Evolutionary conservation across 2,888 invertebrate genomes (phyloP).

Genomic region (Hyppa rectilinea): DNA sequence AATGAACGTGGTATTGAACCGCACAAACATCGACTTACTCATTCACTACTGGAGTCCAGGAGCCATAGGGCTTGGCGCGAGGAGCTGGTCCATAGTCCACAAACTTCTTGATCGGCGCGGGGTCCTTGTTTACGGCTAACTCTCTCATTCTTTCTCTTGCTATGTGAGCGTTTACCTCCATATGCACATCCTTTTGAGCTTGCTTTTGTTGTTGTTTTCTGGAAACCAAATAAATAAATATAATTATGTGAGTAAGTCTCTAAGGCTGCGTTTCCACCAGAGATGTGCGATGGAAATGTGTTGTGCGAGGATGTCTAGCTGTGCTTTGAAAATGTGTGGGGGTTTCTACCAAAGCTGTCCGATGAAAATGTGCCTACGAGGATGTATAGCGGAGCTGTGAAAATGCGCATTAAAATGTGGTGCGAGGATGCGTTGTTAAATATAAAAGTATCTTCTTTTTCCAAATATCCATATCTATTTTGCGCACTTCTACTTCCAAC

Average conservation of each 20-base stretch:
- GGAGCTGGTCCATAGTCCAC: constrained; percentile 88
- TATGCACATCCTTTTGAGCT: constrained; percentile 78
- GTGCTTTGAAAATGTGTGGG: too few relatives aligned
- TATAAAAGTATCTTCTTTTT: too few relatives aligned
- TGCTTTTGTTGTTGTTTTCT: constrained; percentile 84
- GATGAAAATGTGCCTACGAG: too few relatives aligned
- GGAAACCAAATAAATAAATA: constrained; percentile 18
- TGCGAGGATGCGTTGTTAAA: too few relatives aligned
- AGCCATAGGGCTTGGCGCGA: constrained; percentile 93
- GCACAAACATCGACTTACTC: constrained; percentile 83
- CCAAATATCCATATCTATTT: too few relatives aligned
- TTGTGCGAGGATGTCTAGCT: too few relatives aligned
- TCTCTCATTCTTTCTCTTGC: constrained; percentile 89
- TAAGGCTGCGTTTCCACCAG: too few relatives aligned
- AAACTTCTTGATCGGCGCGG: constrained; percentile 52
- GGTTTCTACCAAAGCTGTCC: too few relatives aligned
- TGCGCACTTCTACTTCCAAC: too few relatives aligned
- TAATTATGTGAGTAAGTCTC: background rate
- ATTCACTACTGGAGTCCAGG: constrained; percentile 93
- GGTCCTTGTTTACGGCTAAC: constrained; percentile 83
- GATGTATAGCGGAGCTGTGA: too few relatives aligned
- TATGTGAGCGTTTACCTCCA: constrained; percentile 82
- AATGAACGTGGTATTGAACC: background rate
- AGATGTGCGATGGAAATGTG: too few relatives aligned
- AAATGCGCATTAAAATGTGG: too few relatives aligned